These are phyloP conservation scores for Oasisia sp. DNA, from an alignment of 2,888 invertebrate species.

Conservation along the genomic window DNA sequence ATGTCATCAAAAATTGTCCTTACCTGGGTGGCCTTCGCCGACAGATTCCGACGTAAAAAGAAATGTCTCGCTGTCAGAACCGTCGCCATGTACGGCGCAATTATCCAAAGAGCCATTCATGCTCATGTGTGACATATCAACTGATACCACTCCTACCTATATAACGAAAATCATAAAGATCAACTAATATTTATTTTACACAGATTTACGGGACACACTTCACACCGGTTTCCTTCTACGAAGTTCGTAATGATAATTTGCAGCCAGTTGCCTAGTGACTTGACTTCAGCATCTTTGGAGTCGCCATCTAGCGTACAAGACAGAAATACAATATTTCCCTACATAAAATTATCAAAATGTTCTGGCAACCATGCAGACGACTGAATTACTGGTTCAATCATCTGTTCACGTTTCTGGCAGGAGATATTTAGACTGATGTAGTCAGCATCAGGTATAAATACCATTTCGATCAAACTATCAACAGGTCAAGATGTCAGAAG, in stretches of 20 bases:
- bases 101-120: neutral
- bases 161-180: neutral
- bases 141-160: neutral
- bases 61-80: constrained; percentile 42
- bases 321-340: neutral
- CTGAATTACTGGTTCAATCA: no score
- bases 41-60: constrained; percentile 65
- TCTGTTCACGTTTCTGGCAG: no score
- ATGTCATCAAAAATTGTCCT: neutral
- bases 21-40: constrained; percentile 65
- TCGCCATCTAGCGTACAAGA: neutral
- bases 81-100: neutral
- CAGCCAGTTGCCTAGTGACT: neutral
- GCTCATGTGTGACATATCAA: neutral
- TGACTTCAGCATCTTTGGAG: neutral
- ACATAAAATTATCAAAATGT: no score
- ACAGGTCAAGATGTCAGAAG: no score
- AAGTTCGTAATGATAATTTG: neutral
- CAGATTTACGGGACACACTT: neutral
- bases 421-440: no score
- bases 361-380: no score
- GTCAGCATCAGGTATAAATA: no score
- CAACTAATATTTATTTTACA: neutral
- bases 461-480: no score
- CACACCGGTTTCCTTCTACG: neutral